phyloP scores from a whole-genome alignment of 2,888 invertebrate species.

The Hypercompe scribonia region DNA sequence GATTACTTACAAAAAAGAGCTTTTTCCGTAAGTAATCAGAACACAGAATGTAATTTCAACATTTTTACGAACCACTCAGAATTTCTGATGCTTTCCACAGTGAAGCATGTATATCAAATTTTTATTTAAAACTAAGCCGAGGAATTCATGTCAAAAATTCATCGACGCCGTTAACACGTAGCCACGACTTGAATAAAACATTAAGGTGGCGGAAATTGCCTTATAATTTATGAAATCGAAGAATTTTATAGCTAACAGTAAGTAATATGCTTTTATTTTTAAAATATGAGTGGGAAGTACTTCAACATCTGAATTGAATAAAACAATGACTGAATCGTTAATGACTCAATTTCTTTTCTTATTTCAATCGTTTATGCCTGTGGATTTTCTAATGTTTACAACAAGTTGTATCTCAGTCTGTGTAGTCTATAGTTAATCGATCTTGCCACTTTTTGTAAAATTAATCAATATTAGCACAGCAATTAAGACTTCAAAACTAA shows the following conservation, averaged over 20 bases:
- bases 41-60: conserved; percentile 48
- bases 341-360: neutral
- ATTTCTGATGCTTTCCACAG: conserved; percentile 24
- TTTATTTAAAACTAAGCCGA: conserved; percentile 44
- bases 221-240: conserved; percentile 60
- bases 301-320: conserved; percentile 9
- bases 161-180: conserved; percentile 62
- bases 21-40: too few relatives aligned
- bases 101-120: conserved; percentile 27
- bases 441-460: too few relatives aligned
- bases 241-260: conserved; percentile 57
- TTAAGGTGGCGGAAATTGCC: conserved; percentile 61
- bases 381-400: too few relatives aligned
- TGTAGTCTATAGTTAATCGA: too few relatives aligned
- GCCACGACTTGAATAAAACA: conserved; percentile 62
- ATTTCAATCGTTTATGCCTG: neutral
- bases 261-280: conserved; percentile 35
- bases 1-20: conserved; percentile 20
- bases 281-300: conserved; percentile 4
- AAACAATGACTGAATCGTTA: neutral
- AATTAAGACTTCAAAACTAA: too few relatives aligned
- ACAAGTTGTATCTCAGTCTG: too few relatives aligned
- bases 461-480: too few relatives aligned
- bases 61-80: conserved; percentile 44
- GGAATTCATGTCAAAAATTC: conserved; percentile 54